Evolutionary conservation across 1,140 invertebrate species (phyloP), one percentile per base, ranked within the genome.

Genomic region (Psix sp.): DNA sequence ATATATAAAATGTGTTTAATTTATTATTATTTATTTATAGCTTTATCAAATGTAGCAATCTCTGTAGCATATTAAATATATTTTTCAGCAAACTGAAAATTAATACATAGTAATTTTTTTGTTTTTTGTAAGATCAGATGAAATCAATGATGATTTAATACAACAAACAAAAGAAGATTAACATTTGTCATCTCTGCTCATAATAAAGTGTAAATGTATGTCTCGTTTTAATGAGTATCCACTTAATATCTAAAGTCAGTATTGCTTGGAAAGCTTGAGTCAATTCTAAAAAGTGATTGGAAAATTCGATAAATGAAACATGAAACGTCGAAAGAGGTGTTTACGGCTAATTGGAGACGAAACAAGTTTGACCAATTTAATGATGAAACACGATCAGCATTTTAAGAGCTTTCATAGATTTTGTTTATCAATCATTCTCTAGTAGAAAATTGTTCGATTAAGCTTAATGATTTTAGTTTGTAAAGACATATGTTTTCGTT

Each of bases 401-500:
- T 49, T 67, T 43, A 29, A 57, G 35, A 57, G 31, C n/a, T 48
- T 66, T 11, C 18, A 56, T 35, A 56, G 42, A 40, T 49, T 16
- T 39, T 20, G 11, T 48, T 35, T 17, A 1, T 43, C 4, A 11
- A 43, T 40, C n/a, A n/a, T 24, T 17, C 5, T 24, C n/a, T 46
- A 54, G 45, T 67, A 67, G 63, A 66, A 67, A 65, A 67, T 42
- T 67, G 42, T n/a, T 39, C 26, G 51, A 49, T 49, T 57, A 39
- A 57, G 29, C 24, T 67, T 46, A 45, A 51, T 51, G 26, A 13
- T 42, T 51, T 51, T 29, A 43, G 56, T 18, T 51, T 57, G 24
- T 66, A 56, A 33, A 66, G 62, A 56, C 51, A 66, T 56, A 60
- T 33, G 33, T 40, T 67, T 70, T 60, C 56, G 46, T 60, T 70